These are phyloP conservation scores for Acrobasis suavella DNA, from an alignment of 2,888 invertebrate species.

Conservation along the genomic window DNA sequence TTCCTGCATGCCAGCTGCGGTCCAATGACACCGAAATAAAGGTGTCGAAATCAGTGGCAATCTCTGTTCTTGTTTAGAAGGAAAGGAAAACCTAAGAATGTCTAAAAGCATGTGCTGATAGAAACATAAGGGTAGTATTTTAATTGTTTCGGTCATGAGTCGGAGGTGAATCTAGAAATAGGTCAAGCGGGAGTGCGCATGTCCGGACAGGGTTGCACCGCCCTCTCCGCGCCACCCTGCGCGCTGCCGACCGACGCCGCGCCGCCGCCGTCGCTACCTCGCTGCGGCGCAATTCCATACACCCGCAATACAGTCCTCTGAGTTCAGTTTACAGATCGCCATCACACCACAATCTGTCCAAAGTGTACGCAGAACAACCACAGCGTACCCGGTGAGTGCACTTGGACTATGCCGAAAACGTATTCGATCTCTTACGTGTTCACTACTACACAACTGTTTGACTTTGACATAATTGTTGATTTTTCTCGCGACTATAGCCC, in stretches of 20 bases:
- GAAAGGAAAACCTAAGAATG: not conserved
- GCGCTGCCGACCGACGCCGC: constrained; percentile 36
- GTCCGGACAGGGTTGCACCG: constrained; percentile 36
- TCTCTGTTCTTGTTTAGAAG: not conserved
- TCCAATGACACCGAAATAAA: not conserved
- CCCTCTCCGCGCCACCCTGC: constrained; percentile 38
- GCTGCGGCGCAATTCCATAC: constrained; percentile 35
- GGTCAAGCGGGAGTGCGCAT: constrained; percentile 53
- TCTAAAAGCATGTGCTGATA: not conserved
- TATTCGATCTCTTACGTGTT: constrained; percentile 37
- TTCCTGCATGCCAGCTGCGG: not conserved
- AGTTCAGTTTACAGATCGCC: constrained; percentile 48
- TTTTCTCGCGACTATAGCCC: constrained; percentile 54
- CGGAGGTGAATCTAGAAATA: constrained; percentile 49
- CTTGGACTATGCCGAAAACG: constrained; percentile 27
- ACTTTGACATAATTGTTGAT: constrained; percentile 45
- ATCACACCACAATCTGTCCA: constrained; percentile 40
- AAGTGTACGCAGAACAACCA: constrained; percentile 52
- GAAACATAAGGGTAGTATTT: not conserved
- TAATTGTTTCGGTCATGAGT: constrained; percentile 17
- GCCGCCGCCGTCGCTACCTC: constrained; percentile 27
- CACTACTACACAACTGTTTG: constrained; percentile 41
- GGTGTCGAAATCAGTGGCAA: not conserved
- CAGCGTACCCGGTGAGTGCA: constrained; percentile 62
- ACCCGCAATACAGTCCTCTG: constrained; percentile 49